These are phyloP conservation scores for Psittacula echo DNA, from an alignment of 2,797 vertebrate species.

Conservation along the genomic window DNA sequence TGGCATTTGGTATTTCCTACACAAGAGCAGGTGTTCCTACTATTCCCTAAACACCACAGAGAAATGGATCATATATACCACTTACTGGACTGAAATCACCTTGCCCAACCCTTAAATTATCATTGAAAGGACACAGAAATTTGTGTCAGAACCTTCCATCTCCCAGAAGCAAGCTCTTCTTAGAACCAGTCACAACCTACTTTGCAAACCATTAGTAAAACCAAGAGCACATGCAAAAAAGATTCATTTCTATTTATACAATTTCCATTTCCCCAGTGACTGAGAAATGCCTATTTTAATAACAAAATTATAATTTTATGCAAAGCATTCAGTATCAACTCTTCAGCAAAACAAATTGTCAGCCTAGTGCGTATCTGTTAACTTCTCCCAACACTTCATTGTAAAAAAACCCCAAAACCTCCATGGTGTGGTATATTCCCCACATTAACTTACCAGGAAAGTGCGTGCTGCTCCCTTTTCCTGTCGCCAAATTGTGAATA, in stretches of 20 bases:
- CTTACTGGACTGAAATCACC: background rate
- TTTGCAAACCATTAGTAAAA: background rate
- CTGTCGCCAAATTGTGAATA: slow-evolving; percentile 79
- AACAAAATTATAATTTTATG: background rate
- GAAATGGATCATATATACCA: background rate
- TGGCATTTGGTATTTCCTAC: background rate
- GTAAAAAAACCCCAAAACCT: background rate
- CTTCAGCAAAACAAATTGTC: background rate
- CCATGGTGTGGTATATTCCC: fast-evolving
- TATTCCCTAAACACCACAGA: background rate
- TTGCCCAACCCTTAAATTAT: background rate
- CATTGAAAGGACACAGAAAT: background rate
- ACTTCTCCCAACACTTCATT: background rate
- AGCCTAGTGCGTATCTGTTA: background rate
- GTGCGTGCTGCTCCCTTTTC: slow-evolving; percentile 84
- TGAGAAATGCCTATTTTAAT: background rate
- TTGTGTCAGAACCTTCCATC: background rate
- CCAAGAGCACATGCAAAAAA: background rate
- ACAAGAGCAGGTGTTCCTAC: background rate
- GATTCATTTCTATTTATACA: background rate
- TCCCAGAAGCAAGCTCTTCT: background rate
- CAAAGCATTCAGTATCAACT: background rate
- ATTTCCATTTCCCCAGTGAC: background rate
- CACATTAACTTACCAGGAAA: slow-evolving; percentile 73
- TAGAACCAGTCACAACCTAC: background rate